Evolutionary conservation across 2,797 vertebrate species (phyloP).

Genomic region (Nasua narica): DNA sequence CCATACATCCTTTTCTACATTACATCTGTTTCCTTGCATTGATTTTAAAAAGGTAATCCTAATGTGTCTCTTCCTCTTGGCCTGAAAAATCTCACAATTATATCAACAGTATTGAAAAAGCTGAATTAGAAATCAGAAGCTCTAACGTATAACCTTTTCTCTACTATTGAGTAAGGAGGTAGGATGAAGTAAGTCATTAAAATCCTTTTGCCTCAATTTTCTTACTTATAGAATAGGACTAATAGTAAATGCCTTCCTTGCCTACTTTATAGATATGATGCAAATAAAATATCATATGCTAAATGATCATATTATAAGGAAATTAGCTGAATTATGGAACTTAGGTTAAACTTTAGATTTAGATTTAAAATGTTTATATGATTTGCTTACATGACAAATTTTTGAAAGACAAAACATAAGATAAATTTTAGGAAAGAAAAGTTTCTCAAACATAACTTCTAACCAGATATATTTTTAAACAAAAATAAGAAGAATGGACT

Average conservation of each 20-base stretch:
- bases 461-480: neutral
- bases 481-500: neutral
- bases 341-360: too few species aligned
- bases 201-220: neutral
- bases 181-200: neutral
- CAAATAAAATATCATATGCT: neutral
- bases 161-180: neutral
- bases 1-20: neutral
- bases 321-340: neutral
- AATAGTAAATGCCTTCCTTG: neutral
- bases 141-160: neutral
- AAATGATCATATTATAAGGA: neutral
- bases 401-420: neutral
- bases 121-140: neutral
- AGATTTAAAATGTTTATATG: neutral
- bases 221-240: neutral
- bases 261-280: neutral
- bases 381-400: neutral
- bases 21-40: neutral
- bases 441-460: neutral
- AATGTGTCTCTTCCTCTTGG: neutral
- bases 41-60: neutral
- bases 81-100: neutral
- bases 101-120: neutral
- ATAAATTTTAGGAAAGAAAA: neutral